Conservation (phyloP, 1,140 invertebrate genomes). For the Tetragnatha versicolor region DNA sequence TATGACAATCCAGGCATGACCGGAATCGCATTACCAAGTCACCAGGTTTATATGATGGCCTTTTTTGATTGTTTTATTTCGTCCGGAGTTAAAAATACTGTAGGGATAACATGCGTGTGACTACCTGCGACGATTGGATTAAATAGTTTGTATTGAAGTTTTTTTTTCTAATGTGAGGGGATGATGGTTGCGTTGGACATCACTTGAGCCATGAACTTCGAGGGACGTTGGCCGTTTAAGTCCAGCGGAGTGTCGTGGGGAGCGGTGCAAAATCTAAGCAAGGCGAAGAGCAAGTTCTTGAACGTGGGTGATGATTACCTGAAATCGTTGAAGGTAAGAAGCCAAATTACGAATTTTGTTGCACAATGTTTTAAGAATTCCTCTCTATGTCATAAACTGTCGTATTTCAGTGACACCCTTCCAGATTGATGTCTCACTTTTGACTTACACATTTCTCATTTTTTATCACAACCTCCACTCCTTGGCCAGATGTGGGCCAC, state of each 20-base stretch:
- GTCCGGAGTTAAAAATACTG: neutral
- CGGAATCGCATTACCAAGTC: too few relatives aligned
- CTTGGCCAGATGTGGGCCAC: too few relatives aligned
- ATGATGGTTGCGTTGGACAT: too few relatives aligned
- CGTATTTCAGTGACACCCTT: too few relatives aligned
- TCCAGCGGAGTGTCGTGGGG: slow-evolving; percentile 14
- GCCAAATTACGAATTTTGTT: too few relatives aligned
- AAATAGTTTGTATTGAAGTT: neutral
- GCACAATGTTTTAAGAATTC: neutral
- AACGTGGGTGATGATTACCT: slow-evolving; percentile 41
- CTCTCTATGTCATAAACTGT: too few relatives aligned
- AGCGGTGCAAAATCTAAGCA: slow-evolving; percentile 17
- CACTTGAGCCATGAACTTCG: slow-evolving; percentile 48
- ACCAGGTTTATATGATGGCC: too few relatives aligned
- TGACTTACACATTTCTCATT: too few relatives aligned
- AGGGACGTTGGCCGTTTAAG: slow-evolving; percentile 46
- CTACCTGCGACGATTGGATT: neutral
- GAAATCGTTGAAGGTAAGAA: slow-evolving; percentile 36
- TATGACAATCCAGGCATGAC: too few relatives aligned
- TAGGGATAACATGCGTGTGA: neutral
- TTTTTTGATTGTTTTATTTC: neutral
- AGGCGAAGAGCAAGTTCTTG: slow-evolving; percentile 28
- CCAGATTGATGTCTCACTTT: too few relatives aligned
- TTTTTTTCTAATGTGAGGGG: neutral
- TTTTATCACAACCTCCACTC: too few relatives aligned